These are phyloP conservation scores for Tetropium fuscum DNA, from an alignment of 2,888 invertebrate species.

Conservation along the genomic window DNA sequence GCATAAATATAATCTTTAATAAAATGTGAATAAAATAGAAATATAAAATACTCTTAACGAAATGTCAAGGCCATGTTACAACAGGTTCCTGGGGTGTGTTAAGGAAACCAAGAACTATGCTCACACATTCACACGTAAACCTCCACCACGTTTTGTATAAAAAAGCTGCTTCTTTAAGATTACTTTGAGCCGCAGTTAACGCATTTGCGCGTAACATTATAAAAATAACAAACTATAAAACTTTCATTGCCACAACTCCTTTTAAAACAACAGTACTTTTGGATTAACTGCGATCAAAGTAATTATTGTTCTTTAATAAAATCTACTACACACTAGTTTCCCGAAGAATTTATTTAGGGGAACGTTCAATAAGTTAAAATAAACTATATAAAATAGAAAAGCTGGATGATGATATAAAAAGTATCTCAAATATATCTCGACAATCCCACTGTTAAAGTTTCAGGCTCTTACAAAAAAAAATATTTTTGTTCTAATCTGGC, in stretches of 20 bases:
- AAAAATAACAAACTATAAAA: constrained; percentile 37
- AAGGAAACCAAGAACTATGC: constrained; percentile 40
- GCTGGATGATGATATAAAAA: constrained; percentile 23
- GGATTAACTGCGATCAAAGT: constrained; percentile 27
- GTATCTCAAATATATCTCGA: constrained; percentile 10
- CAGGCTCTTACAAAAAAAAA: too few species aligned
- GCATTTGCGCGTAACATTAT: constrained; percentile 23
- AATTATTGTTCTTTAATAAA: constrained; percentile 8
- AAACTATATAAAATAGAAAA: constrained; percentile 23
- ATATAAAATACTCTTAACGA: constrained; percentile 61
- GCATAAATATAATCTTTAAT: constrained; percentile 60
- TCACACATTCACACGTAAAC: constrained; percentile 52
- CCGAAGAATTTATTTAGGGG: constrained; percentile 2
- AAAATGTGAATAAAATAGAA: constrained; percentile 62
- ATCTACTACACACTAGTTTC: constrained; percentile 14
- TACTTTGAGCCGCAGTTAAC: constrained; percentile 38
- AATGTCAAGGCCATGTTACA: constrained; percentile 59
- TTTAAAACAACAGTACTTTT: constrained; percentile 23
- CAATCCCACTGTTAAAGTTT: constrained; percentile 8
- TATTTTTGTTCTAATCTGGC: constrained; percentile 6
- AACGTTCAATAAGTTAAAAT: constrained; percentile 22
- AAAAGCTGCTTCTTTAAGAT: constrained; percentile 52
- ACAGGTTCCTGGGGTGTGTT: constrained; percentile 28
- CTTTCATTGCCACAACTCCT: constrained; percentile 28
- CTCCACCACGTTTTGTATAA: constrained; percentile 57